These are phyloP conservation scores for Centropristis striata DNA, from an alignment of 2,113 vertebrate species.

Conservation along the genomic window DNA sequence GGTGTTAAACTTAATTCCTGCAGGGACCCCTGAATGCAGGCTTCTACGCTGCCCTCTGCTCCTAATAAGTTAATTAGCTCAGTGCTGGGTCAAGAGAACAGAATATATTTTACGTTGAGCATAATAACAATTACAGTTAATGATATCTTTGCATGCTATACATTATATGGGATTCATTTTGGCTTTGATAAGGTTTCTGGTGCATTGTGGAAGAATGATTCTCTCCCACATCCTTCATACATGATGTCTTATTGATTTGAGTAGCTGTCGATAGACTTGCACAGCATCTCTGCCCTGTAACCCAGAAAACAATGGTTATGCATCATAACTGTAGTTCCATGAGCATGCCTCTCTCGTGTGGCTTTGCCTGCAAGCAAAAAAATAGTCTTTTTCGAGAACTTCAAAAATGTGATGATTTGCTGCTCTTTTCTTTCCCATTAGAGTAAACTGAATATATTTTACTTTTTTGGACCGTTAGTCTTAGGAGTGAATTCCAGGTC, in stretches of 20 bases:
- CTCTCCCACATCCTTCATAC: slow-evolving; percentile 23
- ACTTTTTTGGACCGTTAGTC: no score
- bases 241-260: slow-evolving; percentile 40
- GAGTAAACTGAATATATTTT: no score
- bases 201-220: slow-evolving; percentile 13
- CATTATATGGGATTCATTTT: slow-evolving; percentile 26
- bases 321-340: background rate
- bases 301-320: slow-evolving; percentile 13
- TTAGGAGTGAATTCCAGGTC: no score
- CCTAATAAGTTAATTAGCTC: slow-evolving; percentile 79
- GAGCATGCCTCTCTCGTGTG: background rate
- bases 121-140: slow-evolving; percentile 59
- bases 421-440: no score
- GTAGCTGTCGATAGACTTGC: slow-evolving; percentile 24
- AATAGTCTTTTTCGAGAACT: no score
- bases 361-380: background rate
- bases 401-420: no score
- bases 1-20: slow-evolving; percentile 77
- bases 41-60: slow-evolving; percentile 66
- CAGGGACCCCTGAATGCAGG: slow-evolving; percentile 58
- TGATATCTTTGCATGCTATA: slow-evolving; percentile 45
- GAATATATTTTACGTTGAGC: slow-evolving; percentile 53
- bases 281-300: slow-evolving; percentile 7
- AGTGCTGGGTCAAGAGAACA: slow-evolving; percentile 62
- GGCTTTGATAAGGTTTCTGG: slow-evolving; percentile 29